Evolutionary conservation across 2,797 vertebrate species (phyloP), one percentile per base, ranked within the genome.

Genomic region (Sciurus carolinensis): DNA sequence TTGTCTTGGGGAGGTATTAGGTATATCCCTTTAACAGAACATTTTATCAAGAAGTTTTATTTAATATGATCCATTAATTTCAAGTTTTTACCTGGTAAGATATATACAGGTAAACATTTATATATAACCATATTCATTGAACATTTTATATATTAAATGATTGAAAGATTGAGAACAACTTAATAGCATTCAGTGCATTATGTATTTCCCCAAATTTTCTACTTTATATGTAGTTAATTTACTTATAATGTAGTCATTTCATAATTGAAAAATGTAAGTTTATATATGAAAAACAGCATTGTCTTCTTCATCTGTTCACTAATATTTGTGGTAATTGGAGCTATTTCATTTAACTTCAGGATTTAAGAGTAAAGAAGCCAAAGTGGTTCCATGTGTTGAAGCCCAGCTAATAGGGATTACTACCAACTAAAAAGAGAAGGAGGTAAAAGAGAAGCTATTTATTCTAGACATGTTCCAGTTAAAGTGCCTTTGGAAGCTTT

Each of bases 11-110:
- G 71, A 54, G 50, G 36, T n/a, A 71, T 39, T 76, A 86, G 36
- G 47, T 82, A 42, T 39, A 87, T 82, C 26, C 4, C 76, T 76
- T 82, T 47, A 77, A 82, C 9, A 90, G 44, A 87, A 69, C 36
- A 50, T 47, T 95, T 71, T 82, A 77, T 64, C 24, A 82, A 72
- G 89, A 91, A 72, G 73, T 22, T 73, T 75, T 87, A 57, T 39
- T 82, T 22, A 54, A 8, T 82, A 50, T 20, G 28, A 64, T 73
- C 7, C 17, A 54, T 24, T 13, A 11, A 79, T 91, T 77, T 52
- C 72, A 57, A 22, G 22, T 52, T 90, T 93, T 82, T 72, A 83
- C 10, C 17, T 42, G 39, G 57, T 28, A 87, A 26, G n/a, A 42
- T 81, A 82, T 54, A 62, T 85, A 8, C 17, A 62, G 28, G 26